Percentiles rank a stretch among this genome's conserved stretches.
Evolutionary conservation across 2,113 vertebrate species (phyloP).

Genomic region (Sapayoa aenigma): DNA sequence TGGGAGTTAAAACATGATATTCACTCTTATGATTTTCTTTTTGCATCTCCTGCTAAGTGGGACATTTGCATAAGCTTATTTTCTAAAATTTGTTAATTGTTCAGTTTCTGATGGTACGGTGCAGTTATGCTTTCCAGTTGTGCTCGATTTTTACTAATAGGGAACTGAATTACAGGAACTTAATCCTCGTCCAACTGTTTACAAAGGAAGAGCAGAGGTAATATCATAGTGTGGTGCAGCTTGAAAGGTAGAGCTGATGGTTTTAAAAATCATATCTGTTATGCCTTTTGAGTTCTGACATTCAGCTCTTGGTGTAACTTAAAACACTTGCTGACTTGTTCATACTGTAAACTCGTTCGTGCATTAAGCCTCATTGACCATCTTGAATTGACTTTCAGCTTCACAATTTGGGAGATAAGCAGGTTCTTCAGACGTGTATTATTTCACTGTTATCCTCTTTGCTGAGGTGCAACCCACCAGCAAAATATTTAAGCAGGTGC

Average conservation of each 20-base stretch:
- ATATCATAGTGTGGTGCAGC: neutral
- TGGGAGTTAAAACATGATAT: neutral
- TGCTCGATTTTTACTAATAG: neutral
- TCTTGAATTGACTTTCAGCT: neutral
- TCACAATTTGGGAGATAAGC: neutral
- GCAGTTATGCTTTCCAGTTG: neutral
- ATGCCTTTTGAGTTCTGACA: neutral
- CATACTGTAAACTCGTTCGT: neutral
- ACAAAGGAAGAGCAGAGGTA: neutral
- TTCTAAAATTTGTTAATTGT: neutral
- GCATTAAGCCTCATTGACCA: neutral
- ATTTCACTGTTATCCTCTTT: neutral
- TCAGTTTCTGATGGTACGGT: neutral
- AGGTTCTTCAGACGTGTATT: neutral
- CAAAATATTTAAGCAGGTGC: conserved; percentile 22
- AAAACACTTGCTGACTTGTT: neutral
- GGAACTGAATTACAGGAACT: neutral
- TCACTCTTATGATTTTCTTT: neutral
- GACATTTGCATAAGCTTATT: neutral
- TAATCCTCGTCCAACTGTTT: neutral
- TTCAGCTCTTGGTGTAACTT: neutral
- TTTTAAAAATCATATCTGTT: neutral
- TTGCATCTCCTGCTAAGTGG: neutral
- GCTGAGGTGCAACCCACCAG: neutral
- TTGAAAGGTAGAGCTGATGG: neutral